phyloP scores from a whole-genome alignment of 35 echinoderm and acorn worm genomes.

The Strongylocentrotus purpuratus region DNA sequence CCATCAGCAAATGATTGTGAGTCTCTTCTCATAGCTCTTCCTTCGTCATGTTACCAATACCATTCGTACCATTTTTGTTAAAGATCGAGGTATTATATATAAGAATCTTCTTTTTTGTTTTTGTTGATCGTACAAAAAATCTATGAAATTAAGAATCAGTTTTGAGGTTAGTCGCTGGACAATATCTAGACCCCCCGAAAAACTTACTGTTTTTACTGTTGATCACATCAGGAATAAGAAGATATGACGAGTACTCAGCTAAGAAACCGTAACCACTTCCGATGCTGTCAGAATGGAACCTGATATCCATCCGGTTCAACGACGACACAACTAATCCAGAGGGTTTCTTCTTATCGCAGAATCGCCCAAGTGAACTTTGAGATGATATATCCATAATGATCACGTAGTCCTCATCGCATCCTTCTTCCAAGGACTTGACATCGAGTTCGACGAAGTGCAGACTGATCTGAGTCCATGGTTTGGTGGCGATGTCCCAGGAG shows the following conservation, averaged over 20 bases:
- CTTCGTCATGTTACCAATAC: too few species aligned
- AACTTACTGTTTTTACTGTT: background rate
- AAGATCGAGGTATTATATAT: too few species aligned
- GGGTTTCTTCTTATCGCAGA: background rate
- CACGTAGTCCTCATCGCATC: background rate
- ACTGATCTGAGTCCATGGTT: background rate
- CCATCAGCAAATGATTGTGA: too few species aligned
- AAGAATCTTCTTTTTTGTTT: too few species aligned
- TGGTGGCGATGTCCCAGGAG: constrained; percentile 9
- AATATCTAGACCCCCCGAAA: too few species aligned
- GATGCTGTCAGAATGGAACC: constrained; percentile 6
- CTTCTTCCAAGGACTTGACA: background rate
- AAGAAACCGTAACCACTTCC: background rate
- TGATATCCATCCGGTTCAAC: background rate
- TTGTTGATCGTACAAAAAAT: too few species aligned
- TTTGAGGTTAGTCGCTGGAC: too few species aligned
- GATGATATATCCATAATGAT: background rate
- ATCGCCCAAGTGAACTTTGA: background rate
- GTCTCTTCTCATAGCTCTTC: too few species aligned
- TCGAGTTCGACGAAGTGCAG: background rate
- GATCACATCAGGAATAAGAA: background rate
- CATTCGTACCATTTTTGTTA: too few species aligned
- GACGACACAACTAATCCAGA: background rate
- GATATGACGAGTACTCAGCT: background rate
- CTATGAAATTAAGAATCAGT: too few species aligned